A percentile compares a stretch with the other conserved stretches of the same genome.
Conservation (phyloP, 1,140 invertebrate genomes). For the Diplogasteroides magnus region DNA sequence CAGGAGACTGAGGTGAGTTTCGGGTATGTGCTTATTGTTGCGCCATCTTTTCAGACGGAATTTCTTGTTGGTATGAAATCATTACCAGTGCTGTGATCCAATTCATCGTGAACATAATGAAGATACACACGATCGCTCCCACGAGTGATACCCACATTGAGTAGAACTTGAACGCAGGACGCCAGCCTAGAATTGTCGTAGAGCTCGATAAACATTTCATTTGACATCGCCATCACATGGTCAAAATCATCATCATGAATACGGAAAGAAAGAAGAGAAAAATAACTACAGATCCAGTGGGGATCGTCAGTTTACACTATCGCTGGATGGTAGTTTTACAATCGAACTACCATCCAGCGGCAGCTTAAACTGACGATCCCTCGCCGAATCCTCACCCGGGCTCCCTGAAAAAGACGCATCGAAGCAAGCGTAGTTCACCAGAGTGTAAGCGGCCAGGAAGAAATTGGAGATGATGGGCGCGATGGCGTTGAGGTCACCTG, state of each 20-base stretch:
- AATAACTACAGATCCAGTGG: no score
- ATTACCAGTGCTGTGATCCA: constrained; percentile 73
- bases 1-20: no score
- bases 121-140: constrained; percentile 79
- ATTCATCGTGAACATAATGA: constrained; percentile 89
- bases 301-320: no score
- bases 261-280: no score
- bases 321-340: no score
- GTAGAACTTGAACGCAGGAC: constrained; percentile 73
- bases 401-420: constrained; percentile 76
- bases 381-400: constrained; percentile 60
- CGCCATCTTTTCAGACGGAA: no score
- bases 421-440: constrained; percentile 91
- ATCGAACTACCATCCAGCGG: no score
- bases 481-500: constrained; percentile 77
- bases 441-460: constrained; percentile 89
- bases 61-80: neutral
- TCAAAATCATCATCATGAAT: no score
- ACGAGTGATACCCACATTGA: constrained; percentile 86
- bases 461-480: constrained; percentile 96
- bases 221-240: no score
- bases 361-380: no score
- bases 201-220: no score
- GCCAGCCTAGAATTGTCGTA: constrained; percentile 55
- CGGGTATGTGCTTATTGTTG: no score